Conservation (phyloP, 2,888 invertebrate genomes). For the Lycophotia porphyrea region DNA sequence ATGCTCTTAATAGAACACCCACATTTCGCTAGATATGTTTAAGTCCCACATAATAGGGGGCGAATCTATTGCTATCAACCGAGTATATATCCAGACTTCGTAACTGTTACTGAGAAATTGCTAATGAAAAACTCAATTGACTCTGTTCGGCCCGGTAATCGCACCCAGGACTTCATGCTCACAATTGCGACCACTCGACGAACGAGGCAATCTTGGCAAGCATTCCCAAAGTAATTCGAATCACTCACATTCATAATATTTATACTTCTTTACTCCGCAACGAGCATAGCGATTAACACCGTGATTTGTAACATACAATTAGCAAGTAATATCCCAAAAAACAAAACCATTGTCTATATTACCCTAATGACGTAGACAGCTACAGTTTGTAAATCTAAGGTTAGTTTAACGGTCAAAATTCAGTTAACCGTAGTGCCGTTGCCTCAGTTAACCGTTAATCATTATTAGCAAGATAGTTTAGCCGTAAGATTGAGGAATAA, state of each 20-base stretch:
- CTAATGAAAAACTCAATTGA: not conserved
- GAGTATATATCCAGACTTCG: not conserved
- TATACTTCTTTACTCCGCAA: not conserved
- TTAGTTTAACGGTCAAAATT: constrained; percentile 62
- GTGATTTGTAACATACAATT: constrained; percentile 23
- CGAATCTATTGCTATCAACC: not conserved
- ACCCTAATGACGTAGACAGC: constrained; percentile 25
- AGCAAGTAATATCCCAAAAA: constrained; percentile 22
- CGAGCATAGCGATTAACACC: not conserved
- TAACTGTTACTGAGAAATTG: not conserved
- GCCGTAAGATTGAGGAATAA: constrained; percentile 62
- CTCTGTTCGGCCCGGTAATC: too few relatives aligned
- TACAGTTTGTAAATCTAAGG: constrained; percentile 50
- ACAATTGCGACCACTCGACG: not conserved
- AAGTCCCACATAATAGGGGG: not conserved
- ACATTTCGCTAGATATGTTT: not conserved
- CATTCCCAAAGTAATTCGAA: not conserved
- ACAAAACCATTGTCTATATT: constrained; percentile 31
- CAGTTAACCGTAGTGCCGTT: constrained; percentile 64
- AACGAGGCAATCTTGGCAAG: not conserved
- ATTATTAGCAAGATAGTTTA: constrained; percentile 66
- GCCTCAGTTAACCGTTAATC: constrained; percentile 60
- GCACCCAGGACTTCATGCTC: not conserved
- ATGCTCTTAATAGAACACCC: not conserved
- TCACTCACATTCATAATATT: not conserved